These are phyloP conservation scores for Microtus richardsoni DNA, from an alignment of 2,113 vertebrate species.

Conservation along the genomic window DNA sequence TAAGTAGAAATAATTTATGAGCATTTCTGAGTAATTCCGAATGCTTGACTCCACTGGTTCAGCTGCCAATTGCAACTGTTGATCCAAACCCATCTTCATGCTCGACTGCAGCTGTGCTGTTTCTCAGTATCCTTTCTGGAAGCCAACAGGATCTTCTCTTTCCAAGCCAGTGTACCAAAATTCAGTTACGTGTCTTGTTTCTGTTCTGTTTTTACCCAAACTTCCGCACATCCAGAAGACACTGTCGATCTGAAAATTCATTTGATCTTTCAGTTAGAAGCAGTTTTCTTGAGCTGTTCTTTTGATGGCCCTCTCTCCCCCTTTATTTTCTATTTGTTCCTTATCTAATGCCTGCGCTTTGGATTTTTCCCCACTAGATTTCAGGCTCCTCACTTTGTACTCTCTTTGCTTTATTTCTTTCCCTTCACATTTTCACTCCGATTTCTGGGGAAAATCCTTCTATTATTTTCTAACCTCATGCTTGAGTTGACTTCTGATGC, in stretches of 20 bases:
- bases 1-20: constrained; percentile 12
- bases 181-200: neutral
- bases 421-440: neutral
- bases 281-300: constrained; percentile 41
- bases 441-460: neutral
- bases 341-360: neutral
- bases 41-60: neutral
- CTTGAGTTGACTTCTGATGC: neutral
- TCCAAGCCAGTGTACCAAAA: neutral
- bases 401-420: neutral
- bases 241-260: neutral
- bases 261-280: neutral
- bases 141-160: neutral
- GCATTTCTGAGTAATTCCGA: neutral
- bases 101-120: neutral
- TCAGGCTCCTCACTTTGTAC: neutral
- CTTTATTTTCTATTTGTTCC: neutral
- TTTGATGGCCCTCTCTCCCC: neutral
- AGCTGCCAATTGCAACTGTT: neutral
- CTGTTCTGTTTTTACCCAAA: neutral
- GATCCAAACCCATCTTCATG: neutral
- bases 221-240: neutral
- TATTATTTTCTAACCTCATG: neutral
- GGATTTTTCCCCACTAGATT: neutral
- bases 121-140: neutral